phyloP scores from a whole-genome alignment of 2,113 vertebrate species.

The Macaca nemestrina region DNA sequence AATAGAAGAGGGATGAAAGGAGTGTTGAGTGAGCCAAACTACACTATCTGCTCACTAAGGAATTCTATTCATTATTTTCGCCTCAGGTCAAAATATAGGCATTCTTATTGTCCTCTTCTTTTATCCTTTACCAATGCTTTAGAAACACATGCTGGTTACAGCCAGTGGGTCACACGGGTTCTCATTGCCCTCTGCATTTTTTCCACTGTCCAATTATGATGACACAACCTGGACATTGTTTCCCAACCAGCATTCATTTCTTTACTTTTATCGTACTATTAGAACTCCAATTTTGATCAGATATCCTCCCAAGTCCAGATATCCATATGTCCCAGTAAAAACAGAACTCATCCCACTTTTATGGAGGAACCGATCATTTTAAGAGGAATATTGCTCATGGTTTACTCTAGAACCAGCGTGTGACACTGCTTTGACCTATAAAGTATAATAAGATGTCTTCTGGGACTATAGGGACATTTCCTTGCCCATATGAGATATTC shows the following conservation, averaged over 20 bases:
- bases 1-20: background rate
- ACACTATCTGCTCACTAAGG: background rate
- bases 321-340: background rate
- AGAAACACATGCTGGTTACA: background rate
- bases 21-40: background rate
- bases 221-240: background rate
- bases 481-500: background rate
- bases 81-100: background rate
- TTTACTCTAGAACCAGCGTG: background rate
- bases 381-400: background rate
- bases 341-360: background rate
- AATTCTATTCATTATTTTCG: background rate
- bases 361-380: background rate
- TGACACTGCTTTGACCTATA: background rate
- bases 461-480: background rate
- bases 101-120: background rate
- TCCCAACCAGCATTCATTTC: background rate
- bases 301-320: background rate
- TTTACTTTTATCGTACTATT: background rate
- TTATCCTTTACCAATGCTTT: background rate
- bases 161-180: background rate
- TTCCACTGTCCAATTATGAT: background rate
- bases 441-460: slow-evolving; percentile 33
- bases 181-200: background rate
- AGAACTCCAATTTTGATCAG: background rate